These are phyloP conservation scores for Vultur gryphus DNA, from an alignment of 2,797 vertebrate genomes.

Conservation along the genomic window DNA sequence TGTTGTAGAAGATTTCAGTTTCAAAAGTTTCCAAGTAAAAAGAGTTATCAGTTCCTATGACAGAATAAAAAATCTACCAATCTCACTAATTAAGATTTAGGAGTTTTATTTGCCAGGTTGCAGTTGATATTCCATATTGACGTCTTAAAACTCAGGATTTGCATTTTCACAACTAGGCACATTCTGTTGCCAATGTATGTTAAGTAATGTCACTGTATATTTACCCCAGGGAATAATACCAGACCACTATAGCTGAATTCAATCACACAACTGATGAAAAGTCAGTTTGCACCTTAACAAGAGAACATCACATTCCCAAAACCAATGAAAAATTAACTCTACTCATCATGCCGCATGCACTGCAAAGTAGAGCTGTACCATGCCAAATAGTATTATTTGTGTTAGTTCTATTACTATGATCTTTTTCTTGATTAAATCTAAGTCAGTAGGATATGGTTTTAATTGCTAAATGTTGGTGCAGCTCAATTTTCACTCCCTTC, in stretches of 20 bases:
- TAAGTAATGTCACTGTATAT: neutral
- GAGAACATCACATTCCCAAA: constrained; percentile 5
- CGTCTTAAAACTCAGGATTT: neutral
- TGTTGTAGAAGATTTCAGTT: neutral
- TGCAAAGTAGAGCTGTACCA: neutral
- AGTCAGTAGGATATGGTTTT: neutral
- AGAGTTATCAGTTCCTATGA: neutral
- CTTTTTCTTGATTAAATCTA: neutral
- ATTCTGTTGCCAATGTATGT: neutral
- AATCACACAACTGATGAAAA: neutral
- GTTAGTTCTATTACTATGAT: neutral
- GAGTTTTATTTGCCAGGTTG: neutral
- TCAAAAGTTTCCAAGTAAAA: neutral
- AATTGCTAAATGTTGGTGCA: neutral
- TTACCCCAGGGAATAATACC: neutral
- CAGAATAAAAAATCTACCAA: neutral
- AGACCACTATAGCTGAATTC: neutral
- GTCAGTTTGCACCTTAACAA: neutral
- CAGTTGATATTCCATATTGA: neutral
- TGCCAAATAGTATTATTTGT: neutral
- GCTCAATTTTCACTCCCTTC: neutral
- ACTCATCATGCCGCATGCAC: neutral
- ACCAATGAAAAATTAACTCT: neutral
- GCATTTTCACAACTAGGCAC: neutral
- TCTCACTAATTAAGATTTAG: neutral